These are phyloP conservation scores for Apeltes quadracus DNA, from an alignment of 2,113 vertebrate genomes.

Conservation along the genomic window DNA sequence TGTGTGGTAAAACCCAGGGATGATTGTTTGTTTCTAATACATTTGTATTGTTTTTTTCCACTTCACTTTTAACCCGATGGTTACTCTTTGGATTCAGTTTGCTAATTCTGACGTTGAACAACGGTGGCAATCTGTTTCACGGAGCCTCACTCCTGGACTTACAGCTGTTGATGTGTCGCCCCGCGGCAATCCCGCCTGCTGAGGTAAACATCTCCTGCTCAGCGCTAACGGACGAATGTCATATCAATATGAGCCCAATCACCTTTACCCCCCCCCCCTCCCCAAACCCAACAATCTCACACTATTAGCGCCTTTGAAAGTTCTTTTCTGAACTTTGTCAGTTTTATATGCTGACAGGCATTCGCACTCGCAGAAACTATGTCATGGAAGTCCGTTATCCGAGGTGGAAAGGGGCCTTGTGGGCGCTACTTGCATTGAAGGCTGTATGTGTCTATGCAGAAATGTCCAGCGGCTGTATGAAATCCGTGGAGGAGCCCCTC, in stretches of 20 bases:
- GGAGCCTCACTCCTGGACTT: constrained; percentile 22
- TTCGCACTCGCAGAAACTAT: constrained; percentile 31
- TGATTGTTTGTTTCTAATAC: background rate
- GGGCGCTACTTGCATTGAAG: background rate
- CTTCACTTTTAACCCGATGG: too few relatives aligned
- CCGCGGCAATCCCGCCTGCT: constrained; percentile 28
- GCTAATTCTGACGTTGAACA: background rate
- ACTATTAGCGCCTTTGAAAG: constrained; percentile 31
- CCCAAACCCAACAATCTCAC: constrained; percentile 11
- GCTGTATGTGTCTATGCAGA: background rate
- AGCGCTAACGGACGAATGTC: constrained; percentile 73
- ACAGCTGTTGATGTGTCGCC: constrained; percentile 63
- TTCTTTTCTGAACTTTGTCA: constrained; percentile 65
- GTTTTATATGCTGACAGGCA: constrained; percentile 72
- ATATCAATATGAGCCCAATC: constrained; percentile 63
- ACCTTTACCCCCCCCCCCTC: constrained; percentile 47
- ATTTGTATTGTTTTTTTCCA: background rate
- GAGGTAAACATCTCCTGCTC: constrained; percentile 46
- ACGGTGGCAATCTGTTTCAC: background rate
- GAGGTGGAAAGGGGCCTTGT: background rate
- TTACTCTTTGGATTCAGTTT: background rate
- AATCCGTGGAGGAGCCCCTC: background rate
- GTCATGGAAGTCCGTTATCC: constrained; percentile 39
- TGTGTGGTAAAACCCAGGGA: constrained; percentile 1
- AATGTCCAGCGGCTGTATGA: background rate